Conservation (phyloP, 2,113 vertebrate genomes). For the Chaetodon auriga region DNA sequence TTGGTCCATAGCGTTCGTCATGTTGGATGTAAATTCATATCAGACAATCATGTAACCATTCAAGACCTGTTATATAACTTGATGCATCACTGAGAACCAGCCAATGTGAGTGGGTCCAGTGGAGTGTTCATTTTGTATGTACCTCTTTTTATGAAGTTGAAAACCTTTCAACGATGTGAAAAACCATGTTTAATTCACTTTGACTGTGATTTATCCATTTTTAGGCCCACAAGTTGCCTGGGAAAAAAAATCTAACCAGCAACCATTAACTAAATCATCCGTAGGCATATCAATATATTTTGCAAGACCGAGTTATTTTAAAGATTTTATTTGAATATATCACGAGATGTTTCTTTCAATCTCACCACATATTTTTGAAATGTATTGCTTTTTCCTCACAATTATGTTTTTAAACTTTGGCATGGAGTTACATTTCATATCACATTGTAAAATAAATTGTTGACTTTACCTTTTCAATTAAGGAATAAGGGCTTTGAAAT, state of each 20-base stretch:
- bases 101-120: constrained; percentile 24
- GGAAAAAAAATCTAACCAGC: neutral
- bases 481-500: constrained; percentile 68
- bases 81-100: constrained; percentile 37
- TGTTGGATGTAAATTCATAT: constrained; percentile 45
- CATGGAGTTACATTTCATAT: constrained; percentile 66
- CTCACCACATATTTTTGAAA: constrained; percentile 38
- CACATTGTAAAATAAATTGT: constrained; percentile 44
- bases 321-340: constrained; percentile 33
- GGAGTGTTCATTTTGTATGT: constrained; percentile 34
- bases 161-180: constrained; percentile 28
- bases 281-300: constrained; percentile 38
- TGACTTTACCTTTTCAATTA: constrained; percentile 44
- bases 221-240: constrained; percentile 5
- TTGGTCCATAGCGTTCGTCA: constrained; percentile 9
- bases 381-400: constrained; percentile 45
- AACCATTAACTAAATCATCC: constrained; percentile 1
- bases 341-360: constrained; percentile 38
- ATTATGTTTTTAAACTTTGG: constrained; percentile 40
- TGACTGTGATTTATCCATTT: neutral
- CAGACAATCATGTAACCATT: constrained; percentile 59
- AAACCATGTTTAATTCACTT: constrained; percentile 1
- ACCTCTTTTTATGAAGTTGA: constrained; percentile 22
- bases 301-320: constrained; percentile 26
- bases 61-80: constrained; percentile 28